These are phyloP conservation scores for Crocodylus rhombifer DNA, from an alignment of 2,797 vertebrate genomes.

Conservation along the genomic window DNA sequence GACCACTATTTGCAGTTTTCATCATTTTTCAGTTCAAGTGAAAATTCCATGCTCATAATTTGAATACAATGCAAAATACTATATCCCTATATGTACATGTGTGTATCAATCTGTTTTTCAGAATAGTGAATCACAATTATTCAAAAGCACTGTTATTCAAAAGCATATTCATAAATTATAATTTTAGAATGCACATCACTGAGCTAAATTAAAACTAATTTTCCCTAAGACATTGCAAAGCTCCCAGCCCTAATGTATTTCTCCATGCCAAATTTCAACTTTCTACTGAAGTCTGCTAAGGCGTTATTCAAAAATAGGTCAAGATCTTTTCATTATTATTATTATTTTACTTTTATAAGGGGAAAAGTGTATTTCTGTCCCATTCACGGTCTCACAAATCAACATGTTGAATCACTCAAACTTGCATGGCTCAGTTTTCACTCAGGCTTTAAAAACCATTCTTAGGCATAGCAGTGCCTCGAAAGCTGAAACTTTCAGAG, in stretches of 20 bases:
- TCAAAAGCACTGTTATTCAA: not conserved
- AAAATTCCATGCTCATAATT: not conserved
- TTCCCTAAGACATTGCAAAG: not conserved
- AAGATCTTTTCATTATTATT: not conserved
- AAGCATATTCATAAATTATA: not conserved
- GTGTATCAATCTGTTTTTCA: not conserved
- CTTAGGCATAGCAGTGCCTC: fast-evolving
- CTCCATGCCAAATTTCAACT: not conserved
- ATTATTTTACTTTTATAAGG: not conserved
- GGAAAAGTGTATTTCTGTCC: not conserved
- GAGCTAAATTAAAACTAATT: not conserved
- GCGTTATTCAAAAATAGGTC: not conserved
- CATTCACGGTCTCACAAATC: not conserved
- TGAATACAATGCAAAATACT: not conserved
- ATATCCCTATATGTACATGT: not conserved
- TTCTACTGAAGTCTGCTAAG: not conserved
- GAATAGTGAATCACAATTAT: not conserved
- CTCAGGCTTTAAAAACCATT: not conserved
- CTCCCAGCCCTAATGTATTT: not conserved
- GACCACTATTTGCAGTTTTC: not conserved
- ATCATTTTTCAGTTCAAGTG: not conserved
- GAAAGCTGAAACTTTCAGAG: not conserved
- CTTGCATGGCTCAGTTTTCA: not conserved
- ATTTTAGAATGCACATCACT: not conserved
- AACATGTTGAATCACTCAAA: not conserved